phyloP scores from a whole-genome alignment of 2,888 invertebrate genomes.

The Pseudococcus jackbeardsleyi region DNA sequence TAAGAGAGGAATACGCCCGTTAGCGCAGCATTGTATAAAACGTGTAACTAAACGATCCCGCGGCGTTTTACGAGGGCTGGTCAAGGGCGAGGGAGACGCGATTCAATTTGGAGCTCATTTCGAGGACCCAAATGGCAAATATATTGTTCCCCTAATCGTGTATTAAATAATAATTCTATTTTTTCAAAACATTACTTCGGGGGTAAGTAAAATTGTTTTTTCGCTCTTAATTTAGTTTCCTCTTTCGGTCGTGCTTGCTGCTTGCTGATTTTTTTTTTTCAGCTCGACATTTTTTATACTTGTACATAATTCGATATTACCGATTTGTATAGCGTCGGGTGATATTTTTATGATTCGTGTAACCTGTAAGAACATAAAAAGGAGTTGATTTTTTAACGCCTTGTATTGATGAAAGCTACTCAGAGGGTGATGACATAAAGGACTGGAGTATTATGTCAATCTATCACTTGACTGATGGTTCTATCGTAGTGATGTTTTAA shows the following conservation, averaged over 20 bases:
- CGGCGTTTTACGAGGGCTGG: slow-evolving; percentile 58
- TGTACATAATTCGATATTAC: slow-evolving; percentile 5
- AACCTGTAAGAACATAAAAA: slow-evolving; percentile 31
- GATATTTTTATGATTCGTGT: slow-evolving; percentile 25
- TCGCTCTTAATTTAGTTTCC: slow-evolving; percentile 46
- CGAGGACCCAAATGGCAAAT: slow-evolving; percentile 65
- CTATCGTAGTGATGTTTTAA: not conserved
- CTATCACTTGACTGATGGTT: slow-evolving; percentile 25
- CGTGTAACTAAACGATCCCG: slow-evolving; percentile 63
- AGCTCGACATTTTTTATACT: not conserved
- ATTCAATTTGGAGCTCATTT: slow-evolving; percentile 65
- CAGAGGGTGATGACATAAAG: not conserved
- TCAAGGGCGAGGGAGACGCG: slow-evolving; percentile 57
- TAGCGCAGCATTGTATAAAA: slow-evolving; percentile 54
- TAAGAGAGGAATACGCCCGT: slow-evolving; percentile 62
- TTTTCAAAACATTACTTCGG: slow-evolving; percentile 66
- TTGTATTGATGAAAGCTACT: slow-evolving; percentile 8
- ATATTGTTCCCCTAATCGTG: slow-evolving; percentile 66
- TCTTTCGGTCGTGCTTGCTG: slow-evolving; percentile 19
- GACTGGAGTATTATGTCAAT: not conserved
- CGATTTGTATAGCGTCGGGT: slow-evolving; percentile 8
- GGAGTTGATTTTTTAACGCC: slow-evolving; percentile 29
- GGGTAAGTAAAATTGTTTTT: slow-evolving; percentile 65
- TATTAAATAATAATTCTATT: slow-evolving; percentile 65
- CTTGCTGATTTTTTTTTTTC: slow-evolving; percentile 31